Base-by-base conservation (phyloP, 2,113 vertebrate species). In the Heliornis fulica region DNA sequence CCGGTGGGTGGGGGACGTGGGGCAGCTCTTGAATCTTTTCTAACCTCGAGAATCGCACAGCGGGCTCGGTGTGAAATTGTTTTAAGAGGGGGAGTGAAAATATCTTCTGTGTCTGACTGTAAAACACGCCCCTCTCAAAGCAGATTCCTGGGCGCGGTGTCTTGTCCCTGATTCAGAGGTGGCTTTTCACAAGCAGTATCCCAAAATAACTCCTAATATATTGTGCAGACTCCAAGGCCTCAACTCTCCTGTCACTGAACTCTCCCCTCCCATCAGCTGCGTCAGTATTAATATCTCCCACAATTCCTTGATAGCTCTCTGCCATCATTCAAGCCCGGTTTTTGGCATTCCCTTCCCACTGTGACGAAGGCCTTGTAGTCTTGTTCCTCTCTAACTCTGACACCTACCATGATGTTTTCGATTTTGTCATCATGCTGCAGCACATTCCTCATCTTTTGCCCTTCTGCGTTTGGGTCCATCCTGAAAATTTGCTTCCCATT, bases 401-500 rank as follows among this genome's bases (percentile, higher is more conserved):
- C 10, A 21, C 7, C 7, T 69, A 3, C 38, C 4, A 0, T 46
- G 75, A 13, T 0, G 3, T 54, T 32, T 74, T 70, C 29, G 28
- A 6, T 53, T 63, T 14, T 59, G 65, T 85, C 2, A 1, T 48
- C 4, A 0, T 43, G 9, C 32, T 57, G 41, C 68, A 83, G 40
- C 34, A n/a, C 1, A 0, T 53, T 40, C 26, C 38, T 64, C 0
- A 0, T 53, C 15, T 45, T 59, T 81, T 0, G 5, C 38, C 64
- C 15, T 64, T 38, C 23, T 29, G 19, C 13, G 3, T 66, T 65
- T 57, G 18, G 21, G 51, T 41, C 15, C 8, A 17, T 69, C 43
- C 34, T 2, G 3, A 51, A 86, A 14, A 48, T 68, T 51, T 68
- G 2, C 48, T 57, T 79, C 31, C 8, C 31, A 10, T 51, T 0